These are phyloP conservation scores for Enteromius thamalakanensis DNA, from an alignment of 2,797 vertebrate genomes.

Conservation along the genomic window DNA sequence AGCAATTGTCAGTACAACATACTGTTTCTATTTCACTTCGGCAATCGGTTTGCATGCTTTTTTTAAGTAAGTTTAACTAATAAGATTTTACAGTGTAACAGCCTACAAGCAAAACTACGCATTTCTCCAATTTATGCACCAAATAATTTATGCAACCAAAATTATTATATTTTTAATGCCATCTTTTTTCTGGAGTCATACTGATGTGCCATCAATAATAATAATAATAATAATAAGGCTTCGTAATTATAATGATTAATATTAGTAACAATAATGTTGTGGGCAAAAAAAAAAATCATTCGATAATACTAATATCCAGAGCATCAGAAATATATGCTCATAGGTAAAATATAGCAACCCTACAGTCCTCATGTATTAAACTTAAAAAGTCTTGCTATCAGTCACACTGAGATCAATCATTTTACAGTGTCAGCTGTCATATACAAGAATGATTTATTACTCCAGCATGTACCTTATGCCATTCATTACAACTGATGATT, in stretches of 20 bases:
- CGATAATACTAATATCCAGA: no score
- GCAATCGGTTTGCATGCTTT: no score
- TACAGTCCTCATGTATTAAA: not conserved
- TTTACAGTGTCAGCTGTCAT: constrained; percentile 12
- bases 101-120: not conserved
- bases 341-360: no score
- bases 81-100: no score
- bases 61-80: no score
- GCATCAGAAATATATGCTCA: not conserved
- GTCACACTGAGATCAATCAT: constrained; percentile 8
- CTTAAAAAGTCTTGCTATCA: not conserved
- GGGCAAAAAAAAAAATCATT: not conserved
- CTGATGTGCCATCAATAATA: not conserved
- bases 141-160: no score
- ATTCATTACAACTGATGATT: not conserved
- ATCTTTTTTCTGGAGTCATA: not conserved
- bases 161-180: not conserved
- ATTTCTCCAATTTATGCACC: not conserved
- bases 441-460: constrained; percentile 7
- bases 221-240: not conserved
- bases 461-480: not conserved
- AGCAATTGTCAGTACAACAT: no score
- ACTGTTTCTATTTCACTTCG: no score
- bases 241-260: not conserved
- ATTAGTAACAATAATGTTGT: not conserved